Evolutionary conservation across 1,140 invertebrate genomes (phyloP), one percentile per base, ranked within the genome.

Genomic region (Drosophila miranda): DNA sequence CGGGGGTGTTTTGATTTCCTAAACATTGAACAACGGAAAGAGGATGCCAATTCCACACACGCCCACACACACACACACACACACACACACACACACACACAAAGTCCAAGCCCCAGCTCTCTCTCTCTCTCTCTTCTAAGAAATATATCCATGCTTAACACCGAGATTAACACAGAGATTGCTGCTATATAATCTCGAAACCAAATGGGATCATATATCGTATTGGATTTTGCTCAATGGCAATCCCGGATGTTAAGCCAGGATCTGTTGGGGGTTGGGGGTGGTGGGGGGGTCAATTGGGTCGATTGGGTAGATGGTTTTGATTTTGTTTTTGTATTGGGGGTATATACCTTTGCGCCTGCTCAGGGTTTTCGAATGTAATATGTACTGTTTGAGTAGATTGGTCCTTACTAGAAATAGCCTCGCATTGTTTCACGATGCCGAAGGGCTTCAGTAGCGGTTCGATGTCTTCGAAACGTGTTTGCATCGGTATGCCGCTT

Each of bases 311-410:
- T 23, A 23, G 23, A 23, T 23, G 43, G 21, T 44, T 38, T 45
- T 19, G 28, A 55, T 30, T 68, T 73, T 71, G 38, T 42, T 51
- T 58, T 58, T 38, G 48, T 38, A 42, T 14, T 42, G 38, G 16
- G 50, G 30, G 70, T 86, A 92, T 96, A 95, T 95, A 97, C 96
- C 95, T 95, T 93, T 97, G 96, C 91, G 96, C 96, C 93, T 96
- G 95, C 89, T 97, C 96, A 90, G 94, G 93, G 79, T 94, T 96
- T 92, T 97, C 96, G 93, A 96, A 98, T 89, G 95, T 96, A 91
- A 97, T 95, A 92, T 95, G 95, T 78, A 97, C 94, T 76, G 94
- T 94, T 92, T 96, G 95, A 80, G 94, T 94, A 91, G 93, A 94
- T 79, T 94, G 94, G 92, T 96, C 95, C 90, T 95, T 94, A 89